Evolutionary conservation across 2,113 vertebrate genomes (phyloP).

Genomic region (Brachypodius melanocephalos): DNA sequence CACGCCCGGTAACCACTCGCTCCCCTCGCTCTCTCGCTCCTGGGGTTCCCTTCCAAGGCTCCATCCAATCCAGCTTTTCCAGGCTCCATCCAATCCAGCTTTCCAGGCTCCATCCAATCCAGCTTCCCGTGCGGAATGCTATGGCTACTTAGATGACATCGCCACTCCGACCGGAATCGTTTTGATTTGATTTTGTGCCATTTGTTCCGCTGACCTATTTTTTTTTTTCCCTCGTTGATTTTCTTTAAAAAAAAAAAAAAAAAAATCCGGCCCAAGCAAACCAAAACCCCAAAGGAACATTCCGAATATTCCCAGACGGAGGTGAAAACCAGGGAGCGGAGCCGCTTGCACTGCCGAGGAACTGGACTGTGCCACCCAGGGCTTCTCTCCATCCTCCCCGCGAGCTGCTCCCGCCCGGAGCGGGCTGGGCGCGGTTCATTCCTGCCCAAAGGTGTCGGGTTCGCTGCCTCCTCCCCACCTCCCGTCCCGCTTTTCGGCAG

Average conservation of each 20-base stretch:
- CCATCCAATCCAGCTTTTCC: not conserved
- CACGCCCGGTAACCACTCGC: slow-evolving; percentile 66
- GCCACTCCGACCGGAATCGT: not conserved
- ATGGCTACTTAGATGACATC: slow-evolving; percentile 60
- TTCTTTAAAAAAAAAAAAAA: not conserved
- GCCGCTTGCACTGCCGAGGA: slow-evolving; percentile 48
- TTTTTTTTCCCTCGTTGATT: not conserved
- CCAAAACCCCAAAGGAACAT: not conserved
- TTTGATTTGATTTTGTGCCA: slow-evolving; percentile 40
- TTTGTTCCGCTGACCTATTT: not conserved
- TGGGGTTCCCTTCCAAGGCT: slow-evolving; percentile 53
- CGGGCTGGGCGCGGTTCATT: not conserved
- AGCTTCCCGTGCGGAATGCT: slow-evolving; percentile 56
- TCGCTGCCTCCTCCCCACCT: not conserved
- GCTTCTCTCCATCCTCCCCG: slow-evolving; percentile 46
- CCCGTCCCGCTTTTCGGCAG: accelerated
- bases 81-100: slow-evolving; percentile 23
- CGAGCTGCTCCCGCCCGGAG: not conserved
- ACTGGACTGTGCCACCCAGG: slow-evolving; percentile 78
- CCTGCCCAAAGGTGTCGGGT: accelerated
- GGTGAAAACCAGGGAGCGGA: not conserved
- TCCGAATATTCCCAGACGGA: not conserved
- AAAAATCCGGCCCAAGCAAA: not conserved
- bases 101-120: slow-evolving; percentile 36
- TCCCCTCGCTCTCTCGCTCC: slow-evolving; percentile 45